Evolutionary conservation across 2,888 invertebrate genomes (phyloP).

Genomic region (Ptychoptera contaminata): DNA sequence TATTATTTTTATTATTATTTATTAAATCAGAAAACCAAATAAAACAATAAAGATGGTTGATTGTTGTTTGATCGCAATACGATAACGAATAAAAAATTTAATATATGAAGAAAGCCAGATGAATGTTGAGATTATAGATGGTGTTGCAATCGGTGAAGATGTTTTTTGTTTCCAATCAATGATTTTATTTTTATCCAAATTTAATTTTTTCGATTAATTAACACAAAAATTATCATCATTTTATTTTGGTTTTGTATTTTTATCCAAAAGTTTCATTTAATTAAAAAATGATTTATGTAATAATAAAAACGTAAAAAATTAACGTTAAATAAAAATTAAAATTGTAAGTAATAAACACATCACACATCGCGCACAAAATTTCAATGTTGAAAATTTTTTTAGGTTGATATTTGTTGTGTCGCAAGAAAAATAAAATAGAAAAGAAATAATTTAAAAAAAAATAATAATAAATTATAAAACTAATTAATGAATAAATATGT

Average conservation of each 20-base stretch:
- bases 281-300: conserved; percentile 3
- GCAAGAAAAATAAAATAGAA: conserved; percentile 12
- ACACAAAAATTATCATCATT: too few relatives aligned
- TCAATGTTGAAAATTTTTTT: neutral
- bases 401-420: conserved; percentile 8
- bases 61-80: conserved; percentile 6
- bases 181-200: conserved; percentile 6
- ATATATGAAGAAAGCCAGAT: too few relatives aligned
- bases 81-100: conserved; percentile 3
- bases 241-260: too few relatives aligned
- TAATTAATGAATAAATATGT: conserved; percentile 7
- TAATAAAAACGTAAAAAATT: too few relatives aligned
- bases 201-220: too few relatives aligned
- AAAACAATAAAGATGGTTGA: too few relatives aligned
- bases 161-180: conserved; percentile 6
- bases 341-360: too few relatives aligned
- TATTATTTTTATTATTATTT: too few relatives aligned
- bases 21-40: too few relatives aligned
- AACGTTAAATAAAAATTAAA: too few relatives aligned
- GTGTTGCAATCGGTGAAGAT: too few relatives aligned
- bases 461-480: conserved; percentile 12
- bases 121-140: too few relatives aligned
- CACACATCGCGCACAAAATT: neutral
- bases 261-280: conserved; percentile 8
- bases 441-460: conserved; percentile 11